These are phyloP conservation scores for Arge pagana DNA, from an alignment of 2,888 invertebrate species.

Conservation along the genomic window DNA sequence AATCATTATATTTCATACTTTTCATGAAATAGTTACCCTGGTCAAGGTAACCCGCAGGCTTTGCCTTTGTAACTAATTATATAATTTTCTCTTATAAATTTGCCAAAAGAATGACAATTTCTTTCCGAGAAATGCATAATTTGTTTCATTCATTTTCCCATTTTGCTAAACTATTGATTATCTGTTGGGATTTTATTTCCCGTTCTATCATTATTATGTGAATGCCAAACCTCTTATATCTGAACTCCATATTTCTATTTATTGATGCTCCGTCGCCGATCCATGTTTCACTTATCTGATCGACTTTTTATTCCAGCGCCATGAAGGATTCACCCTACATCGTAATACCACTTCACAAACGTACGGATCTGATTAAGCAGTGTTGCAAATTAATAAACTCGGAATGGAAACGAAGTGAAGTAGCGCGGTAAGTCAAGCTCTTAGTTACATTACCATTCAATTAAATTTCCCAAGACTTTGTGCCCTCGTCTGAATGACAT, in stretches of 20 bases:
- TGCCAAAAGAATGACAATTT: background rate
- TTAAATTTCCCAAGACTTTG: too few relatives aligned
- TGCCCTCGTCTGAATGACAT: too few relatives aligned
- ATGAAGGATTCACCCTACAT: slow-evolving; percentile 45
- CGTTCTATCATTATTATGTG: too few relatives aligned
- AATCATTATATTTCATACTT: slow-evolving; percentile 6
- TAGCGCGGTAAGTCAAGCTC: slow-evolving; percentile 70
- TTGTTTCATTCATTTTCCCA: too few relatives aligned
- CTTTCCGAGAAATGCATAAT: too few relatives aligned
- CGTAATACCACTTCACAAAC: slow-evolving; percentile 73
- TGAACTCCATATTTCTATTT: too few relatives aligned
- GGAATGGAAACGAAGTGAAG: slow-evolving; percentile 86
- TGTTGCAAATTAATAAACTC: slow-evolving; percentile 80
- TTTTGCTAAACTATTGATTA: too few relatives aligned
- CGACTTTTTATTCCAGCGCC: slow-evolving; percentile 35
- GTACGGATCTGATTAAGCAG: slow-evolving; percentile 71
- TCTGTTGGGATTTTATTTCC: too few relatives aligned
- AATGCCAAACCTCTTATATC: too few relatives aligned
- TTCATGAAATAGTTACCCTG: slow-evolving; percentile 16
- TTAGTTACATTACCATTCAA: too few relatives aligned
- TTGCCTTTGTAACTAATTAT: slow-evolving; percentile 16
- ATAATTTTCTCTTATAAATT: slow-evolving; percentile 11
- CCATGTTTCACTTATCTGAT: background rate
- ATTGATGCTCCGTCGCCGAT: too few relatives aligned
- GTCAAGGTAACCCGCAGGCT: slow-evolving; percentile 16